Conservation (phyloP, 2,113 vertebrate species). For the Suricata suricatta region DNA sequence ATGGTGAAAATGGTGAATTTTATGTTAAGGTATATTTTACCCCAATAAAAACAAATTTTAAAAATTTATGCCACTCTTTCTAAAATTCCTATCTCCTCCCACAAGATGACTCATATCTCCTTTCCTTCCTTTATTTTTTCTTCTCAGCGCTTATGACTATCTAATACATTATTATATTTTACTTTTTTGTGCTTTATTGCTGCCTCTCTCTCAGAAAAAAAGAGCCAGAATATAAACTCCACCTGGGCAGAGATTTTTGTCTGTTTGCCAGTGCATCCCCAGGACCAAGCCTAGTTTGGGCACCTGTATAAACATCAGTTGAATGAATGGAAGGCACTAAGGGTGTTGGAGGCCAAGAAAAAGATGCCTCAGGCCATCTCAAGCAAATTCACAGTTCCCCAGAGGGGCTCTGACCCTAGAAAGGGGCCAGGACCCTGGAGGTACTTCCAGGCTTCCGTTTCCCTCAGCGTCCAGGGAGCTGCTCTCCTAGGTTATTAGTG, state of each 20-base stretch:
- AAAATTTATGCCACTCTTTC: neutral
- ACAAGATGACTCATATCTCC: neutral
- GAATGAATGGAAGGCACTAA: neutral
- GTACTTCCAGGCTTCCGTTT: neutral
- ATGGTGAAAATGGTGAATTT: neutral
- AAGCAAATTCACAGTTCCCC: neutral
- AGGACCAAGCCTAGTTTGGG: neutral
- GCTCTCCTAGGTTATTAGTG: conserved; percentile 8
- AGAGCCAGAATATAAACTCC: neutral
- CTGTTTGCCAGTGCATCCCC: neutral
- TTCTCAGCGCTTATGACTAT: neutral
- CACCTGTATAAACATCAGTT: neutral
- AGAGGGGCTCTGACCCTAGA: neutral
- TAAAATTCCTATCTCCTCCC: neutral
- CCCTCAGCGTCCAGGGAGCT: neutral
- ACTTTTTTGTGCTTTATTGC: neutral
- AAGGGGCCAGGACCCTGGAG: neutral
- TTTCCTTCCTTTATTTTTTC: neutral
- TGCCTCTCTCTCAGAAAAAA: neutral
- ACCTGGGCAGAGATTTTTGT: neutral
- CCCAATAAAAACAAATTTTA: neutral
- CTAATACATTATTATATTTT: neutral
- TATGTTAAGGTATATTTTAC: neutral
- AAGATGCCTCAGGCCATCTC: neutral
- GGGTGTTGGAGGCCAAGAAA: neutral